Evolutionary conservation across 2,113 vertebrate species (phyloP).

Genomic region (Thamnophis sirtalis): DNA sequence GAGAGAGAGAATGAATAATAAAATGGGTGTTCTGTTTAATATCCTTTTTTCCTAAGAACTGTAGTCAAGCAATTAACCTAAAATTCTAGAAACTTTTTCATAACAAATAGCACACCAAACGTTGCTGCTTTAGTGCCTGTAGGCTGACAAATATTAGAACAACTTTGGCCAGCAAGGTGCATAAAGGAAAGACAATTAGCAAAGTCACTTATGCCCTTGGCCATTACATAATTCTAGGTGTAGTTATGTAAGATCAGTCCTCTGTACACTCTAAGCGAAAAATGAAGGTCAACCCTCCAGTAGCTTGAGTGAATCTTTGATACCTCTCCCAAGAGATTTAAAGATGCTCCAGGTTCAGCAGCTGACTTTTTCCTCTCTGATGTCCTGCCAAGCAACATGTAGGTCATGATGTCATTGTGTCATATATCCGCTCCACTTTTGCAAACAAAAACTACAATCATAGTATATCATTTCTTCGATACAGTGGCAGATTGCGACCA

Average conservation of each 20-base stretch:
- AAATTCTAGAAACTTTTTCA: not conserved
- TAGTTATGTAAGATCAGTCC: not conserved
- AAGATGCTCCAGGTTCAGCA: not conserved
- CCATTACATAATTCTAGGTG: not conserved
- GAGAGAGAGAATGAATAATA: slow-evolving; percentile 20
- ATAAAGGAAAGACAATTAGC: not conserved
- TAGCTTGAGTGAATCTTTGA: not conserved
- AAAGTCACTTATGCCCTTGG: not conserved
- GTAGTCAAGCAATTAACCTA: not conserved
- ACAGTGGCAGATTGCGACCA: not conserved
- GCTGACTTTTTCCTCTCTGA: not conserved
- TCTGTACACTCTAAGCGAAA: not conserved
- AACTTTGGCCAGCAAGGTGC: not conserved
- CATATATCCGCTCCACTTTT: not conserved
- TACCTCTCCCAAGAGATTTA: not conserved
- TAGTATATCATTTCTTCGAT: not conserved
- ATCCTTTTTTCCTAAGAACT: not conserved
- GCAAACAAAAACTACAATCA: not conserved
- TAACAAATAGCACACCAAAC: not conserved
- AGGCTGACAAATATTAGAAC: slow-evolving; percentile 14
- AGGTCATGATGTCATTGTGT: not conserved
- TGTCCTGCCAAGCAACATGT: not conserved
- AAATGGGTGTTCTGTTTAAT: slow-evolving; percentile 37
- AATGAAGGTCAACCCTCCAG: not conserved
- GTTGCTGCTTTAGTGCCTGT: slow-evolving; percentile 3